Evolutionary conservation across 2,113 vertebrate species (phyloP).

Genomic region (Callipepla californica): DNA sequence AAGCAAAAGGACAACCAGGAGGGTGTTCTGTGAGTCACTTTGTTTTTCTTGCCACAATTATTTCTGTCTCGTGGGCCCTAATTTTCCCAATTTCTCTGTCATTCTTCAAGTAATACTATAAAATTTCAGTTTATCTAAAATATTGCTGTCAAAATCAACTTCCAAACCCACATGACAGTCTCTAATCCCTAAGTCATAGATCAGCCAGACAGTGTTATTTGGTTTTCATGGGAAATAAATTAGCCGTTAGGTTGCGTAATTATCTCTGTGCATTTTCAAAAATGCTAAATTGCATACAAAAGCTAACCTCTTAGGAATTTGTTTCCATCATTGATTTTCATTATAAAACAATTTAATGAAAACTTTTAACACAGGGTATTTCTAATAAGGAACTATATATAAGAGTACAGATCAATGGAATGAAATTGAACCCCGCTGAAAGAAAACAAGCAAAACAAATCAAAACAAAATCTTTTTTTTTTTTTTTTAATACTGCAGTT

Average conservation of each 20-base stretch:
- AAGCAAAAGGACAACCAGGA: background rate
- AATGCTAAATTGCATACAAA: background rate
- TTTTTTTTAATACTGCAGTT: too few species aligned
- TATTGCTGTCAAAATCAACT: background rate
- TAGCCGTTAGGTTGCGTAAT: background rate
- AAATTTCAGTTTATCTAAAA: background rate
- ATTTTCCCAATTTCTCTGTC: background rate
- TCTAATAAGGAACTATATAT: too few species aligned
- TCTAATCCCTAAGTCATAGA: background rate
- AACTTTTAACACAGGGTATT: too few species aligned
- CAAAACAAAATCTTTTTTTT: too few species aligned
- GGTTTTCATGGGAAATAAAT: background rate
- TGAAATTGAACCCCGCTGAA: too few species aligned
- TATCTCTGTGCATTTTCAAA: background rate
- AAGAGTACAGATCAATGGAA: too few species aligned
- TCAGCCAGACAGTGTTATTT: background rate
- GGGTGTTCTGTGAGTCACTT: background rate
- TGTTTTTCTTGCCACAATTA: background rate
- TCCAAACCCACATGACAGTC: background rate
- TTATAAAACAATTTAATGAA: too few species aligned
- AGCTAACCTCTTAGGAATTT: background rate
- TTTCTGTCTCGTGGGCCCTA: background rate
- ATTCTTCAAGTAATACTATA: background rate
- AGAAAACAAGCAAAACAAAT: too few species aligned
- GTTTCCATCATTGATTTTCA: background rate